These are phyloP conservation scores for Pelodytes ibericus DNA, from an alignment of 2,797 vertebrate genomes.

Conservation along the genomic window DNA sequence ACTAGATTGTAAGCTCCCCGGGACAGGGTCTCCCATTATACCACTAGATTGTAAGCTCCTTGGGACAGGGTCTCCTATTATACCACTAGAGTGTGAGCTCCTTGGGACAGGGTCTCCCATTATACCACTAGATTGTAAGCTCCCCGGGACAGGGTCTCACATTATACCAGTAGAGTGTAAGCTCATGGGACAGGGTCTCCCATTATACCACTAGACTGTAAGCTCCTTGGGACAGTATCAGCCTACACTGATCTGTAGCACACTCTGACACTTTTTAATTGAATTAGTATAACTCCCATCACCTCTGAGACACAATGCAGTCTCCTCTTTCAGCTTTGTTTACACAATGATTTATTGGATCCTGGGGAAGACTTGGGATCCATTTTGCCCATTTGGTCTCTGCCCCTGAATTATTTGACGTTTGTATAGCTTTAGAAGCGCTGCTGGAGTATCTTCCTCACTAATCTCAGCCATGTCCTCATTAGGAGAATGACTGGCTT, in stretches of 20 bases:
- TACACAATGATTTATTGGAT: slow-evolving; percentile 6
- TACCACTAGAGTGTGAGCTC: too few species aligned
- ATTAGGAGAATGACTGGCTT: slow-evolving; percentile 18
- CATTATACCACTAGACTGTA: not conserved
- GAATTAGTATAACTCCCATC: too few species aligned
- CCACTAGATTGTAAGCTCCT: too few species aligned
- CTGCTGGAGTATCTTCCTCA: not conserved
- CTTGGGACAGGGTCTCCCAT: not conserved
- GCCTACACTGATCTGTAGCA: not conserved
- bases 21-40: too few species aligned
- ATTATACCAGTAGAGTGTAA: not conserved
- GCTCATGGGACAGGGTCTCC: not conserved
- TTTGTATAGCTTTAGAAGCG: not conserved
- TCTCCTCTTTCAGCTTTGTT: not conserved
- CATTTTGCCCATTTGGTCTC: slow-evolving; percentile 8
- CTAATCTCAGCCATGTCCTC: slow-evolving; percentile 5
- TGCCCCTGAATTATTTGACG: slow-evolving; percentile 22
- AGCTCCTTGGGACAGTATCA: not conserved
- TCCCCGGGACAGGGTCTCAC: not conserved
- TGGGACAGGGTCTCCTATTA: too few species aligned
- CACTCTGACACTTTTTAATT: too few species aligned
- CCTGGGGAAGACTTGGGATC: not conserved
- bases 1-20: too few species aligned
- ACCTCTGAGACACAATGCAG: too few species aligned
- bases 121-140: not conserved